These are phyloP conservation scores for Staurois parvus DNA, from an alignment of 2,797 vertebrate species.

Conservation along the genomic window DNA sequence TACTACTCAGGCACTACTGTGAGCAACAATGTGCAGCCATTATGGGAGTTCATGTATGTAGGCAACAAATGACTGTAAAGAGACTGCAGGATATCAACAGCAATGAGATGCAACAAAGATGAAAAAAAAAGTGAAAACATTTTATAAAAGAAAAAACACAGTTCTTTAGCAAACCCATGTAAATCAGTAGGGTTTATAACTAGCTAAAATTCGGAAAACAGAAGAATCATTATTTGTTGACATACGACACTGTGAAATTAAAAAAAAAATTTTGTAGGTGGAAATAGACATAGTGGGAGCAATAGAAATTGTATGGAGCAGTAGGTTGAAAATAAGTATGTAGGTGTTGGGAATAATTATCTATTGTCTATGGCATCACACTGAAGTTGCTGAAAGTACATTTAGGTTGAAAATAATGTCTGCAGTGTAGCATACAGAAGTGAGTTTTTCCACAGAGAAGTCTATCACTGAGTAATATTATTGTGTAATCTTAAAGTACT, in stretches of 20 bases:
- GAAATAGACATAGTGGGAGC: slow-evolving; percentile 3
- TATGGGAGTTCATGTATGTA: too few species aligned
- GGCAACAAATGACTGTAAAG: too few species aligned
- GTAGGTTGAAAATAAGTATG: background rate
- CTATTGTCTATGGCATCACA: background rate
- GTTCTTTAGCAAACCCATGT: too few species aligned
- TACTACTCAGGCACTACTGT: too few species aligned
- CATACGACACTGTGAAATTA: background rate
- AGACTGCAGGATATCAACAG: too few species aligned
- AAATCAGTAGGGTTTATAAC: too few species aligned
- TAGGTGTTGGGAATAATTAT: background rate
- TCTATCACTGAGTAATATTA: background rate
- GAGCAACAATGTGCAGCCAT: too few species aligned
- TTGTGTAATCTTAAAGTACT: background rate
- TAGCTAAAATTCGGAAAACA: background rate
- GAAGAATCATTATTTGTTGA: background rate
- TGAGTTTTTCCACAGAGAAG: background rate
- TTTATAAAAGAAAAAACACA: too few species aligned
- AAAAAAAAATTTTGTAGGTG: slow-evolving; percentile 1
- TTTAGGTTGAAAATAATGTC: background rate
- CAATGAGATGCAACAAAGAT: too few species aligned
- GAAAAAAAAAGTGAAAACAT: too few species aligned
- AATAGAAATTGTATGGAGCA: background rate
- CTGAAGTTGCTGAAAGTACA: background rate
- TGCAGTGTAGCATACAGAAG: background rate